Conservation (phyloP, 1,140 invertebrate genomes). For the Latrodectus geometricus region DNA sequence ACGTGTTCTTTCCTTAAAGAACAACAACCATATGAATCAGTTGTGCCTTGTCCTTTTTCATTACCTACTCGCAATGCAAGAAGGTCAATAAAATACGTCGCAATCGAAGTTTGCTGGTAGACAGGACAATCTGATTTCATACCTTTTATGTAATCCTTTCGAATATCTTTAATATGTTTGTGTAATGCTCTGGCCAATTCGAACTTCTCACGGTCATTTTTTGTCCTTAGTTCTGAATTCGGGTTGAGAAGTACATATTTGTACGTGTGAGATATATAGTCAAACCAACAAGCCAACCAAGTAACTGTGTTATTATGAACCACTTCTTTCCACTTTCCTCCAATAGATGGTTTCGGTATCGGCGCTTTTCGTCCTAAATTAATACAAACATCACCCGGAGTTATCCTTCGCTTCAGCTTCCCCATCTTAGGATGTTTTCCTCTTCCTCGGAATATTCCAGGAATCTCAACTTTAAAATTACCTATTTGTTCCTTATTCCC, state of each 20-base stretch:
- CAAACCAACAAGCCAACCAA: conserved; percentile 98
- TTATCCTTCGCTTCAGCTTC: conserved; percentile 90
- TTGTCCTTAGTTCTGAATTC: conserved; percentile 98
- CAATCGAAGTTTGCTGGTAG: conserved; percentile 94
- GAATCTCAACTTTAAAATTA: conserved; percentile 98
- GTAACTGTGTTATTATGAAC: conserved; percentile 93
- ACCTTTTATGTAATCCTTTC: conserved; percentile 87
- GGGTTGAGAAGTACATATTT: conserved; percentile 99
- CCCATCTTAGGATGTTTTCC: conserved; percentile 99
- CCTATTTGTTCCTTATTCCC: conserved; percentile 99
- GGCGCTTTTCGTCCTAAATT: conserved; percentile 95
- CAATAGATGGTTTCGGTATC: conserved; percentile 83
- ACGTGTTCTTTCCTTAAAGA: conserved; percentile 98
- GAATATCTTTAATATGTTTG: conserved; percentile 80
- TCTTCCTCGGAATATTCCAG: conserved; percentile 92
- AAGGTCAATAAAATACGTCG: conserved; percentile 97
- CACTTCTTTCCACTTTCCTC: conserved; percentile 97
- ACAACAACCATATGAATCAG: conserved; percentile 99
- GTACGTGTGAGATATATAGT: conserved; percentile 94
- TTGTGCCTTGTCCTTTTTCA: conserved; percentile 96
- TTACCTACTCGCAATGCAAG: conserved; percentile 98
- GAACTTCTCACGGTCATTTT: conserved; percentile 98
- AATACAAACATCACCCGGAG: conserved; percentile 96
- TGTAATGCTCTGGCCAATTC: conserved; percentile 92
- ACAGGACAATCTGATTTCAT: conserved; percentile 99